Evolutionary conservation across 2,797 vertebrate species (phyloP).

Genomic region (Sebastiscus albofasciatus): DNA sequence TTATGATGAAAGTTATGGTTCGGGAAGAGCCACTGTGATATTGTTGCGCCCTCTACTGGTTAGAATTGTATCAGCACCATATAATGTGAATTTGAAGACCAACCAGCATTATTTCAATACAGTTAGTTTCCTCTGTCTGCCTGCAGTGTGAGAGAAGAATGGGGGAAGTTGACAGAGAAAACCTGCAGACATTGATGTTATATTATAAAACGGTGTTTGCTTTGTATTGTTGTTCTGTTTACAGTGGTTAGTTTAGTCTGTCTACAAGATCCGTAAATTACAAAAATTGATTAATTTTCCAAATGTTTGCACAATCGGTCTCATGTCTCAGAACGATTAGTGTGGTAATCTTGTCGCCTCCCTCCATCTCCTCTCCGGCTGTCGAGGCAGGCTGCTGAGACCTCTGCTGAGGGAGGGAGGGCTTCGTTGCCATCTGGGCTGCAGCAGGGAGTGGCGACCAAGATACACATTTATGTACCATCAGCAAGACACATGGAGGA

Average conservation of each 20-base stretch:
- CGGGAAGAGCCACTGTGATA: constrained; percentile 22
- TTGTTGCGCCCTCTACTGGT: constrained; percentile 65
- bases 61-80: constrained; percentile 11
- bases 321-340: constrained; percentile 44
- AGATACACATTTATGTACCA: constrained; percentile 12
- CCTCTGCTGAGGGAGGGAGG: constrained; percentile 49
- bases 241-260: not conserved
- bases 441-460: constrained; percentile 55
- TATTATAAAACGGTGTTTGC: not conserved
- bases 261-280: not conserved
- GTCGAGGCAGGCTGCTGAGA: constrained; percentile 63
- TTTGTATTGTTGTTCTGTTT: not conserved
- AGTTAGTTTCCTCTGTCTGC: not conserved
- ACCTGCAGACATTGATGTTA: not conserved
- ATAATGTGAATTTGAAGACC: not conserved
- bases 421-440: constrained; percentile 73
- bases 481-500: constrained; percentile 9
- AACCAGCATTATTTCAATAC: not conserved
- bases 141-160: not conserved
- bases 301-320: constrained; percentile 10
- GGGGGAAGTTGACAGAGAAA: not conserved
- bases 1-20: not conserved
- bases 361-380: constrained; percentile 55
- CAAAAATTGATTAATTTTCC: constrained; percentile 28
- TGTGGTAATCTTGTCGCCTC: constrained; percentile 53